Base-by-base conservation (phyloP, 2,797 vertebrate genomes). In the Australoheros facetus region DNA sequence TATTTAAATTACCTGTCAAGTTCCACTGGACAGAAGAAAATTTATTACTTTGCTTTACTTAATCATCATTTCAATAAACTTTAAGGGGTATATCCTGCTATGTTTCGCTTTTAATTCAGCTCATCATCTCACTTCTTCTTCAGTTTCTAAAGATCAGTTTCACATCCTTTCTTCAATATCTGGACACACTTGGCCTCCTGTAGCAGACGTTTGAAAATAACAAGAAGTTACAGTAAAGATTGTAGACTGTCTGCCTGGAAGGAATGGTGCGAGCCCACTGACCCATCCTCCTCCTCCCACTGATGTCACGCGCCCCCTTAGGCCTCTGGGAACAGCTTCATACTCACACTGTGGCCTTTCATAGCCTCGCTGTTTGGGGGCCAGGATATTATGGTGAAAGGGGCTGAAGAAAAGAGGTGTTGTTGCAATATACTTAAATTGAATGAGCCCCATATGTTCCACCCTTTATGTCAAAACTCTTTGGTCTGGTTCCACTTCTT, bases 311-410 rank as follows among this genome's bases (percentile, higher is more conserved):
- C 77, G 83, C 2, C 83, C 82, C 82, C 73, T 81, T 48, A 26
- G 86, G 70, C 80, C 62, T 82, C 80, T 75, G 83, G 71, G 79
- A 88, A 88, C 82, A 78, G 54, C 56, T 74, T 75, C 72, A 62
- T 13, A 14, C 75, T 75, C 85, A 91, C 91, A 93, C 85, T 90
- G 88, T 53, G 19, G 87, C 85, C 91, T 91, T 93, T 93, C 92
- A 93, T 70, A 58, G 83, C 21, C 7, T 80, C 66, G 85, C 82
- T 75, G 78, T 90, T 88, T 85, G 77, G 86, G 76, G 58, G 19
- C 26, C 72, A 71, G 88, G 88, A 87, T 85, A 81, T 86, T 77
- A 81, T 17, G 56, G 76, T 69, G 54, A 84, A 88, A 78, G 48
- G 19, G 8, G 79, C 72, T 75, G 71, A 80, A 84, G 83, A 89